Percentiles rank a stretch among this genome's conserved stretches.
Evolutionary conservation across 2,113 vertebrate genomes (phyloP).

Genomic region (Callionymus lyra): DNA sequence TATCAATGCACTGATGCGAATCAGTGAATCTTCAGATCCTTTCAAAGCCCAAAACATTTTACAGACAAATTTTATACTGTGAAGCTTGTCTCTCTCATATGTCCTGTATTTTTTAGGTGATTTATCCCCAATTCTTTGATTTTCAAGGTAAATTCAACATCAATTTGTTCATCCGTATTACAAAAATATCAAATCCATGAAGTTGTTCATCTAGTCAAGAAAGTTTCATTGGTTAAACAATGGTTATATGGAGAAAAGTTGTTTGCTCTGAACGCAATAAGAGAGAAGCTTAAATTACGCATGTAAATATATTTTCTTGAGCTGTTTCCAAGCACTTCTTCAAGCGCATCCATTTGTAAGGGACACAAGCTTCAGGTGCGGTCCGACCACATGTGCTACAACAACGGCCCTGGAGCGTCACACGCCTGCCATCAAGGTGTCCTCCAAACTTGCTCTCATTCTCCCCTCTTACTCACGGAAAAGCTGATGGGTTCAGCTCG

Average conservation of each 20-base stretch:
- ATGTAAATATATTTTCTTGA: constrained; percentile 35
- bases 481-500: constrained; percentile 49
- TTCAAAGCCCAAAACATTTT: too few relatives aligned
- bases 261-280: constrained; percentile 10
- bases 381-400: constrained; percentile 22
- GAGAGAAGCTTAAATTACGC: constrained; percentile 21
- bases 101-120: too few relatives aligned
- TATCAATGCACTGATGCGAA: too few relatives aligned
- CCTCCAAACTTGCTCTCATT: constrained; percentile 55
- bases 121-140: too few relatives aligned
- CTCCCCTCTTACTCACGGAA: constrained; percentile 26
- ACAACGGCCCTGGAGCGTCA: constrained; percentile 18
- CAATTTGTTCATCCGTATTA: too few relatives aligned
- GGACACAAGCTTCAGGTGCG: constrained; percentile 37
- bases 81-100: too few relatives aligned
- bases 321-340: constrained; percentile 17
- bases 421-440: constrained; percentile 39
- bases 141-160: too few relatives aligned
- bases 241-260: constrained; percentile 15
- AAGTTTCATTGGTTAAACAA: too few relatives aligned
- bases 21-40: too few relatives aligned
- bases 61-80: too few relatives aligned
- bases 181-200: too few relatives aligned
- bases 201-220: too few relatives aligned
- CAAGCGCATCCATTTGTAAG: constrained; percentile 6